These are phyloP conservation scores for Psittacula derbiana DNA, from an alignment of 2,797 vertebrate species.

Conservation along the genomic window DNA sequence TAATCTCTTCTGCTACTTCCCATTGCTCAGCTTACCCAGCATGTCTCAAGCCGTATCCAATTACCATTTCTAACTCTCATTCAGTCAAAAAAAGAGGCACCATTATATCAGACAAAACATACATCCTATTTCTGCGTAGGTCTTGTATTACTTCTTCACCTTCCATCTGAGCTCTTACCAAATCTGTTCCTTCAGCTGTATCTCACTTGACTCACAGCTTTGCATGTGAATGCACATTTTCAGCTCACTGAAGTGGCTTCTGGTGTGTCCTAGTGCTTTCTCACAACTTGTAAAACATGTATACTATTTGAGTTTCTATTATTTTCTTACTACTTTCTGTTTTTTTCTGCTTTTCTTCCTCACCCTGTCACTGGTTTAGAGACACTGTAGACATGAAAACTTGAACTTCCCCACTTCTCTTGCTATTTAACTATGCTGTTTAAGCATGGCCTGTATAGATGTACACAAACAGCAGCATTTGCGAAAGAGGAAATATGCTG, in stretches of 20 bases:
- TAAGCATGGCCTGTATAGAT: not conserved
- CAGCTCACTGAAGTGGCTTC: not conserved
- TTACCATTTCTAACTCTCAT: not conserved
- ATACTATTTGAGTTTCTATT: not conserved
- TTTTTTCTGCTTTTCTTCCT: not conserved
- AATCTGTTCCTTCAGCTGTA: not conserved
- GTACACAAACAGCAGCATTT: not conserved
- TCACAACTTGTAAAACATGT: not conserved
- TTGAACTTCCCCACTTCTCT: not conserved
- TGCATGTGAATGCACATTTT: not conserved
- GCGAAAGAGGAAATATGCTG: not conserved
- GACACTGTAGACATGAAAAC: not conserved
- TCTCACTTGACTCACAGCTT: not conserved
- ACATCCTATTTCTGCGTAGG: not conserved
- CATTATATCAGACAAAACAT: not conserved
- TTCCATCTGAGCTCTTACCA: not conserved
- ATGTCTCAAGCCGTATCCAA: not conserved
- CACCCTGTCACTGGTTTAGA: not conserved
- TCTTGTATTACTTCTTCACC: not conserved
- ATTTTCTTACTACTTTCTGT: not conserved
- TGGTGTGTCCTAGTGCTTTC: not conserved
- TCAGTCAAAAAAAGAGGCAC: not conserved
- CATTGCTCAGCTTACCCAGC: not conserved
- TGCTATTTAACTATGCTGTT: not conserved
- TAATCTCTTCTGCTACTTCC: not conserved